Conservation (phyloP, 2,797 vertebrate genomes). For the Cynodonichthys magdalenae region DNA sequence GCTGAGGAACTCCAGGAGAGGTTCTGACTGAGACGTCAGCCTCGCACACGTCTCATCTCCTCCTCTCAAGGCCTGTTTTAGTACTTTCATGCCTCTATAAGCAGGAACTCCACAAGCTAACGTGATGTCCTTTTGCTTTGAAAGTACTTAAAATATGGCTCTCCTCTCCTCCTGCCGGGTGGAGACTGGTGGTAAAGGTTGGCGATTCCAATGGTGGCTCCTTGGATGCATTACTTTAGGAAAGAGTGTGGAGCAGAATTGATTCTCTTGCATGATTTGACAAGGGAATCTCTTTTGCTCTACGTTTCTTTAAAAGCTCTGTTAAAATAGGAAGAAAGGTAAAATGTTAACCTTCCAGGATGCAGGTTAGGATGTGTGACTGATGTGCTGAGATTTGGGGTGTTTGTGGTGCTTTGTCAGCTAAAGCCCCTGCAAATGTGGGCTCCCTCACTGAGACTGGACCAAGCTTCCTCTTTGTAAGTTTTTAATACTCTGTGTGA, state of each 20-base stretch:
- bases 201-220: conserved; percentile 81
- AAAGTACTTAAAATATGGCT: conserved; percentile 53
- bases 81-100: conserved; percentile 46
- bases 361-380: conserved; percentile 55
- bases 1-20: conserved; percentile 36
- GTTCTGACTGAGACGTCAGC: conserved; percentile 33
- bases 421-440: conserved; percentile 68
- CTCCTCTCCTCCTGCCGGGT: conserved; percentile 44
- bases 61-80: conserved; percentile 59
- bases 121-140: conserved; percentile 5
- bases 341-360: conserved; percentile 31
- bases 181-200: conserved; percentile 68
- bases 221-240: conserved; percentile 57
- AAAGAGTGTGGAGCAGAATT: conserved; percentile 58
- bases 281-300: conserved; percentile 58
- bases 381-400: conserved; percentile 59
- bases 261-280: conserved; percentile 55
- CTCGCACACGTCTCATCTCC: conserved; percentile 46
- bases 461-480: conserved; percentile 76
- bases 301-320: conserved; percentile 46
- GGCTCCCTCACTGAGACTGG: conserved; percentile 70
- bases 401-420: conserved; percentile 73
- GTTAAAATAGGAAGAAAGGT: conserved; percentile 30
- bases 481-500: conserved; percentile 67
- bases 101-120: conserved; percentile 21